Base-by-base conservation (phyloP, 1,140 invertebrate genomes). In the Coelopa frigida region DNA sequence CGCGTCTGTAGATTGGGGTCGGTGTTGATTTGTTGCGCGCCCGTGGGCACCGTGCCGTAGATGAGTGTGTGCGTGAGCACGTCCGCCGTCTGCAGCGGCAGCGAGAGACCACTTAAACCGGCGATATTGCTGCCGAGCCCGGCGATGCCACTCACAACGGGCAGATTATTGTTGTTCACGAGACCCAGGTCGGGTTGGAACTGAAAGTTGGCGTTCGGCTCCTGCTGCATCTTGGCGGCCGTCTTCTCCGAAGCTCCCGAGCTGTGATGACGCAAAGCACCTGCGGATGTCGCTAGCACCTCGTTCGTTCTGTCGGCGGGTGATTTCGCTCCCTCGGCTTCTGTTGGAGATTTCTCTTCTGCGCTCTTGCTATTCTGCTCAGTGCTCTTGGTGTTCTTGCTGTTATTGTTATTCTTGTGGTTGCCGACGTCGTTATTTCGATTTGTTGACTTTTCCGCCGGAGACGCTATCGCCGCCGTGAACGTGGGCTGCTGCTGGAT, bases 161-260 rank as follows among this genome's bases (percentile, higher is more conserved):
- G 40, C 45, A 45, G 38, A 46, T 41, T 43, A 52, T 61, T 62
- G 59, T 61, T 62, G 61, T 61, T 66, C 41, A 68, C 61, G 50
- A 68, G 65, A 46, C 61, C 63, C 63, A 68, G 54, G 51, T 68
- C 64, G 54, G 57, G 55, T 43, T 63, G 64, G 55, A 68, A 67
- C 60, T 68, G 64, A 65, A 68, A 62, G 56, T 68, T 68, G 47
- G 64, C 63, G 36, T 68, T 68, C 61, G 64, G 57, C 44, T 68
- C 64, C 59, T 68, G 64, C 64, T 68, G 64, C 64, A 68, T 68
- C 35, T 55, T 68, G 59, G 48, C 53, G 32, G 56, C 50, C 22
- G 20, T 33, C 20, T 43, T 23, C 31, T 29, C 18, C 21, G 31
- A 35, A 17, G 29, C 31, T 21, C 23, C 24, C 27, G 27, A 22